Conservation (phyloP, 2,888 invertebrate genomes). For the Diabrotica balteata region DNA sequence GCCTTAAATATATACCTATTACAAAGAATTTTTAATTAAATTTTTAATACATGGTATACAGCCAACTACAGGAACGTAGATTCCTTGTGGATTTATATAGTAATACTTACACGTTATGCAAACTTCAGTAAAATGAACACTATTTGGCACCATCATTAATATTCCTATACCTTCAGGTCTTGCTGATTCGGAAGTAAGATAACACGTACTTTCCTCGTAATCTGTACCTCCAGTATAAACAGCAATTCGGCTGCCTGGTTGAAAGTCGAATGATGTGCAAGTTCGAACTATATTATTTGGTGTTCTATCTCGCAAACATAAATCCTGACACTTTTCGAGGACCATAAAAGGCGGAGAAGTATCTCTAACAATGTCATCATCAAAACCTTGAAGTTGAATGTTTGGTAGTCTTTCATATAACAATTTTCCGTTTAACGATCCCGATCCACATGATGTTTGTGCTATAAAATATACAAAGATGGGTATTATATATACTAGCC, state of each 20-base stretch:
- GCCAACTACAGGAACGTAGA: no score
- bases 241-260: constrained; percentile 85
- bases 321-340: constrained; percentile 82
- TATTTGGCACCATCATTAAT: constrained; percentile 87
- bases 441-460: constrained; percentile 91
- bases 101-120: constrained; percentile 80
- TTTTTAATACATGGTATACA: no score
- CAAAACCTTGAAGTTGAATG: constrained; percentile 87
- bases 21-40: no score
- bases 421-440: constrained; percentile 76
- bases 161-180: constrained; percentile 89
- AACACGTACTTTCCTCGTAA: constrained; percentile 88
- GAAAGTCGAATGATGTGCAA: constrained; percentile 90
- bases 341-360: constrained; percentile 86
- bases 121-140: constrained; percentile 89
- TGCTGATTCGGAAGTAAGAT: constrained; percentile 83
- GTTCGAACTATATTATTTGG: constrained; percentile 83
- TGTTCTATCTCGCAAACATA: constrained; percentile 81
- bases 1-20: no score
- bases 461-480: constrained; percentile 62
- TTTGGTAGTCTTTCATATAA: constrained; percentile 90
- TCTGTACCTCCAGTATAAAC: constrained; percentile 82
- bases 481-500: no score
- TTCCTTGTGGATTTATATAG: no score
- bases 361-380: constrained; percentile 87